Evolutionary conservation across 2,797 vertebrate species (phyloP), one percentile per base, ranked within the genome.

Genomic region (Sphenodon punctatus): DNA sequence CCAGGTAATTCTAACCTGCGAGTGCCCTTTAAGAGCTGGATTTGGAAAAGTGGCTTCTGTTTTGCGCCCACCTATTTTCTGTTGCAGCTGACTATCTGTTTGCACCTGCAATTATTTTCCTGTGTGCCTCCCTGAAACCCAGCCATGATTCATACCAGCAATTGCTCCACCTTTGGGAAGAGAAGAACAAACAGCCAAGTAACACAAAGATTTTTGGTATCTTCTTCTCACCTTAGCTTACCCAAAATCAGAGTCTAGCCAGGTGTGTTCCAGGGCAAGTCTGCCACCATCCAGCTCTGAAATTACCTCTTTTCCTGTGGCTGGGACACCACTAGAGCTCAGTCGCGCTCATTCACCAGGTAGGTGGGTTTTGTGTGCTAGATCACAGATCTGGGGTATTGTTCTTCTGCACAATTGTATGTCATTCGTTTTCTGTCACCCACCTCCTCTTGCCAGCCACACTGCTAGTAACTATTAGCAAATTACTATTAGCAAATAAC

Each of bases 341-440:
- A 95, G 93, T 4, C 83, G 10, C 80, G 94, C 94, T 68, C 96
- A 95, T 66, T 95, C 95, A 0, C 97, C 97, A 86, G 96, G 97
- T 98, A 92, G 95, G 75, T 46, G 39, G 46, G 10, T 22, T 14
- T 3, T 0, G 1, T 59, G 30, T 36, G 19, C 58, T 36, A 12
- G 19, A 20, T 55, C 32, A 19, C 17, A 55, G 20, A n/a, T n/a
- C 12, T 36, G 7, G 30, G 55, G 32, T 34, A 32, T 53, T 19
- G 11, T 17, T 32, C 10, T n/a, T n/a, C n/a, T n/a, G n/a, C n/a
- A n/a, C n/a, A n/a, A n/a, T n/a, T n/a, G n/a, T n/a, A n/a, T n/a
- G n/a, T n/a, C n/a, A n/a, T n/a, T n/a, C n/a, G n/a, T n/a, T n/a
- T n/a, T n/a, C n/a, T n/a, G n/a, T n/a, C n/a, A n/a, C n/a, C n/a